Conservation (phyloP, 2,888 invertebrate genomes). For the Sminthurinus aureus region DNA sequence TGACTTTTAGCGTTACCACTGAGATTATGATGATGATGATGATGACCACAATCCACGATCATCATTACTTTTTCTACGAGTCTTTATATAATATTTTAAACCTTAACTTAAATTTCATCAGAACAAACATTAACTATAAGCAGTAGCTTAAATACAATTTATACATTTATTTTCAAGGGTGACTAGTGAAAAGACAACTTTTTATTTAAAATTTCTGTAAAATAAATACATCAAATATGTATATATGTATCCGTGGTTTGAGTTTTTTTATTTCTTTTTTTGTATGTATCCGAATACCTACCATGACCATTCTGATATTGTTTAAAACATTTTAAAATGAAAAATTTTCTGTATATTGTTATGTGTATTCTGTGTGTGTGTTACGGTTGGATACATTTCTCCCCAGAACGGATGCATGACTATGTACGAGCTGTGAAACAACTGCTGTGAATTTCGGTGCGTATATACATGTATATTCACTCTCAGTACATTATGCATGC, state of each 20-base stretch:
- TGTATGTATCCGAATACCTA: background rate
- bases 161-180: background rate
- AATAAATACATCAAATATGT: too few species aligned
- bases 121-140: background rate
- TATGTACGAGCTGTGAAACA: background rate
- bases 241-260: too few species aligned
- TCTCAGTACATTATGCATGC: background rate
- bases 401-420: conserved; percentile 23
- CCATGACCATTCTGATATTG: background rate
- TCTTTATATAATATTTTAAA: too few species aligned
- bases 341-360: background rate
- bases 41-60: too few species aligned
- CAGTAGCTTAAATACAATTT: background rate
- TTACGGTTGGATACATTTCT: conserved; percentile 21
- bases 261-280: background rate
- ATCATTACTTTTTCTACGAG: too few species aligned
- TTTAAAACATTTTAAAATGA: conserved; percentile 8
- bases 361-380: too few species aligned
- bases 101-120: too few species aligned
- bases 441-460: background rate
- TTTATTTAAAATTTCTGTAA: background rate
- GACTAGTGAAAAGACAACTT: too few species aligned
- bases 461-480: background rate
- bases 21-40: too few species aligned
- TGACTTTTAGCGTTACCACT: too few species aligned